Evolutionary conservation across 2,113 vertebrate species (phyloP), one percentile per base, ranked within the genome.

Genomic region (Ictalurus furcatus): DNA sequence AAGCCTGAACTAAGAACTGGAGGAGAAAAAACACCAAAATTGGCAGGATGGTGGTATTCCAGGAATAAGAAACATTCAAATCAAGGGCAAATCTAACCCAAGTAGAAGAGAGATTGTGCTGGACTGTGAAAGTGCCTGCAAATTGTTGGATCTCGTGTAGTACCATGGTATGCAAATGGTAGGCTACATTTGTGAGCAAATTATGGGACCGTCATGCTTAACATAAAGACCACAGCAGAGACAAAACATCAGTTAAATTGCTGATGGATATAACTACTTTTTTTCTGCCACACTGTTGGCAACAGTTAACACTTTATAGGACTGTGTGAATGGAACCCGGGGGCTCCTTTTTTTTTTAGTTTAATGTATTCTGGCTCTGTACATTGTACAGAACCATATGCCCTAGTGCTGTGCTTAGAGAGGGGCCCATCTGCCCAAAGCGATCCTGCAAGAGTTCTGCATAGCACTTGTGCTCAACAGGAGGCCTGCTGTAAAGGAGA

Each of bases 401-500:
- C 30, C 65, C 40, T 37, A 73, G 2, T 84, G 54, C 54, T 84
- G 80, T 74, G 52, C 83, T 85, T 90, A 87, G 90, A n/a, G 54
- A 1, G 21, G 13, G 71, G 74, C 59, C 85, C 92, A 87, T 92
- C 94, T 91, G 88, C 48, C 80, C 78, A 34, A 17, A 54, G 89
- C 69, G 65, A 61, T 92, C 88, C 88, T 92, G 71, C 34, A 91
- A 61, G 89, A 88, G 85, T 7, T 48, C 86, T 89, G 89, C 91
- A 90, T 92, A 87, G 92, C 23, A 76, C 78, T 86, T 44, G 40
- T 59, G 81, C 89, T n/a, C 89, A 85, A 85, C 71, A 37, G 86
- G 91, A 86, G 83, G 67, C 63, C 30, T 25, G 12, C 59, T 17
- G 6, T 17, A n/a, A 71, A 65, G 40, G 3, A 17, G 19, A 48